Evolutionary conservation across 2,888 invertebrate species (phyloP).

Genomic region (Meteorus colon): DNA sequence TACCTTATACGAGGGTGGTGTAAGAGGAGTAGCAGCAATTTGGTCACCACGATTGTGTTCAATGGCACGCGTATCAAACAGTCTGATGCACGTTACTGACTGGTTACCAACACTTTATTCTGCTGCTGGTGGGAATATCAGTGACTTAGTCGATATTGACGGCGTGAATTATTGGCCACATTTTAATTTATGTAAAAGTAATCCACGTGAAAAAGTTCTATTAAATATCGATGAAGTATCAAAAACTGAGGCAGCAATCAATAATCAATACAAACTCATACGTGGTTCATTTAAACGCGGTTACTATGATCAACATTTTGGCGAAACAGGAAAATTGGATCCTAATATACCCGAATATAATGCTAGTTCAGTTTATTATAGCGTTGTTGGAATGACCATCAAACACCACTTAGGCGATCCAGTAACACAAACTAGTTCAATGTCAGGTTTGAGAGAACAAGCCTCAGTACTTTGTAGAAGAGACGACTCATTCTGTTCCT

Average conservation of each 20-base stretch:
- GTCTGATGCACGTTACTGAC: conserved; percentile 81
- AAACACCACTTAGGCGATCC: conserved; percentile 66
- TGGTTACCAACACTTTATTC: conserved; percentile 82
- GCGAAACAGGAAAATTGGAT: conserved; percentile 63
- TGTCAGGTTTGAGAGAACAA: conserved; percentile 61
- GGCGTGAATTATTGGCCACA: conserved; percentile 75
- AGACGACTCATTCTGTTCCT: conserved; percentile 58
- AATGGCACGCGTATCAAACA: conserved; percentile 76
- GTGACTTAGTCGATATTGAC: conserved; percentile 70
- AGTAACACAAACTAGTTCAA: conserved; percentile 67
- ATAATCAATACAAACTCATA: conserved; percentile 65
- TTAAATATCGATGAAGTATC: conserved; percentile 75
- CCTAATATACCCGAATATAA: conserved; percentile 60
- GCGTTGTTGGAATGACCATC: conserved; percentile 66
- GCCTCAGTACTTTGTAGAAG: conserved; percentile 62
- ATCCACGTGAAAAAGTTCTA: conserved; percentile 72
- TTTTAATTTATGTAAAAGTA: conserved; percentile 68
- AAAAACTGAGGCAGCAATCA: conserved; percentile 67
- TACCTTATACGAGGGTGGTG: conserved; percentile 83
- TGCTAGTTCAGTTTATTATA: conserved; percentile 59
- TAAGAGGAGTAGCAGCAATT: conserved; percentile 78
- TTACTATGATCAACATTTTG: conserved; percentile 66
- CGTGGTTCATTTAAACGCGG: conserved; percentile 63
- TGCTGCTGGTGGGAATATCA: conserved; percentile 76
- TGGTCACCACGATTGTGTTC: conserved; percentile 79